phyloP scores from a whole-genome alignment of 2,888 invertebrate genomes.

The Leucania comma region DNA sequence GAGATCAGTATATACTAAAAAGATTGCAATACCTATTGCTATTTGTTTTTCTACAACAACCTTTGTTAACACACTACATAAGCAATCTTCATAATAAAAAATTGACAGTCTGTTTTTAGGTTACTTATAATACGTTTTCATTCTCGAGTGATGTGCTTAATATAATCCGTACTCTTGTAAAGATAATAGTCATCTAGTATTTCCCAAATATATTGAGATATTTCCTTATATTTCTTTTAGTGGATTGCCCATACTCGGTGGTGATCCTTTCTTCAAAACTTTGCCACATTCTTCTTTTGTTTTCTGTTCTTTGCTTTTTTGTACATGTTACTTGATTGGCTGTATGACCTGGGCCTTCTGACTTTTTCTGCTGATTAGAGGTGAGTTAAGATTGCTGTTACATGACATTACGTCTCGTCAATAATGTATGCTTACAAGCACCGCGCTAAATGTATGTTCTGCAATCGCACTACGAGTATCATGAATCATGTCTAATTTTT shows the following conservation, averaged over 20 bases:
- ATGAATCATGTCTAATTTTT: slow-evolving; percentile 43
- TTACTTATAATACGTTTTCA: too few species aligned
- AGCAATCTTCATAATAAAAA: too few species aligned
- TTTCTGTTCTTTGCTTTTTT: neutral
- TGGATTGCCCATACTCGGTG: too few species aligned
- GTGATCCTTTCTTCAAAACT: neutral
- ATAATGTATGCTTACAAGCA: slow-evolving; percentile 49
- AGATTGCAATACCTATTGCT: too few species aligned
- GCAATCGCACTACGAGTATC: slow-evolving; percentile 28
- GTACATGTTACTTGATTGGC: neutral
- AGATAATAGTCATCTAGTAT: too few species aligned
- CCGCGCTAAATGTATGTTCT: slow-evolving; percentile 46
- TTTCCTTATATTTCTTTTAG: too few species aligned
- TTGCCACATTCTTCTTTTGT: neutral
- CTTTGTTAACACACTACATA: too few species aligned
- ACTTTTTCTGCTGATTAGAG: neutral
- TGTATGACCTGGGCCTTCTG: slow-evolving; percentile 18
- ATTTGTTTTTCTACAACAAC: too few species aligned
- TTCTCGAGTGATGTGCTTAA: too few species aligned
- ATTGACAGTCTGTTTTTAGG: too few species aligned
- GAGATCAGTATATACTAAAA: neutral
- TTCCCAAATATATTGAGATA: too few species aligned
- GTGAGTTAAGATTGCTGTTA: slow-evolving; percentile 51
- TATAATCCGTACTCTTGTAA: too few species aligned
- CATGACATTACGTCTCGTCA: slow-evolving; percentile 56